Evolutionary conservation across 1,140 invertebrate genomes (phyloP).

Genomic region (Chlorops oryzae): DNA sequence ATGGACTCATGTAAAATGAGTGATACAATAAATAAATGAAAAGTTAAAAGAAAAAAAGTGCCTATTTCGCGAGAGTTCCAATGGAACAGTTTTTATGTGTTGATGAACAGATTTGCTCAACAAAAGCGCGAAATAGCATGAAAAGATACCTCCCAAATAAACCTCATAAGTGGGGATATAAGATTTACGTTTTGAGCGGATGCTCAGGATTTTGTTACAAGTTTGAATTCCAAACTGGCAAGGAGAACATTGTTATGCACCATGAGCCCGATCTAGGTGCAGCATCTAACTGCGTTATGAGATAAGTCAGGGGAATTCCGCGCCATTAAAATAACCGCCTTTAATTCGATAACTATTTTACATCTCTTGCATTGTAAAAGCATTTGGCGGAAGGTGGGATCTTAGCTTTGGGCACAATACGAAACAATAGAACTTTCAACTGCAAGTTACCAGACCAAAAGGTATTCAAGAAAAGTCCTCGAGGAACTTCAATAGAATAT

Average conservation of each 20-base stretch:
- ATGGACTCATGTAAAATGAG: too few relatives aligned
- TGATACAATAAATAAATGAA: too few relatives aligned
- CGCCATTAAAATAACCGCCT: not conserved
- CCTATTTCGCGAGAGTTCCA: slow-evolving; percentile 2
- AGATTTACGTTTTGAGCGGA: slow-evolving; percentile 14
- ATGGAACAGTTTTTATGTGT: slow-evolving; percentile 24
- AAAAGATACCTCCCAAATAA: slow-evolving; percentile 30
- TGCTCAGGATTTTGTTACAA: too few relatives aligned
- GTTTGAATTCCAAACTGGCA: too few relatives aligned
- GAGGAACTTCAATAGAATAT: not conserved
- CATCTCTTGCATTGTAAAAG: not conserved
- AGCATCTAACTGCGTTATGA: not conserved
- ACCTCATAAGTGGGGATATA: slow-evolving; percentile 13
- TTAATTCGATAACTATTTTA: not conserved
- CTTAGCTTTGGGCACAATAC: not conserved
- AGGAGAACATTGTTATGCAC: not conserved
- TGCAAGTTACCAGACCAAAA: not conserved
- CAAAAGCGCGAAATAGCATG: slow-evolving; percentile 25
- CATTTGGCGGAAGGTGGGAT: not conserved
- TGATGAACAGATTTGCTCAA: slow-evolving; percentile 32
- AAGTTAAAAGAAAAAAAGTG: too few relatives aligned
- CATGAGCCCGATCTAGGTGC: slow-evolving; percentile 1
- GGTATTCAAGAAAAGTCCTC: not conserved
- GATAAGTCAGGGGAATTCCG: not conserved
- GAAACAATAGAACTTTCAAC: not conserved